phyloP scores from a whole-genome alignment of 92 coral and sea anemone genomes.

The Umimayanthus kanabou region DNA sequence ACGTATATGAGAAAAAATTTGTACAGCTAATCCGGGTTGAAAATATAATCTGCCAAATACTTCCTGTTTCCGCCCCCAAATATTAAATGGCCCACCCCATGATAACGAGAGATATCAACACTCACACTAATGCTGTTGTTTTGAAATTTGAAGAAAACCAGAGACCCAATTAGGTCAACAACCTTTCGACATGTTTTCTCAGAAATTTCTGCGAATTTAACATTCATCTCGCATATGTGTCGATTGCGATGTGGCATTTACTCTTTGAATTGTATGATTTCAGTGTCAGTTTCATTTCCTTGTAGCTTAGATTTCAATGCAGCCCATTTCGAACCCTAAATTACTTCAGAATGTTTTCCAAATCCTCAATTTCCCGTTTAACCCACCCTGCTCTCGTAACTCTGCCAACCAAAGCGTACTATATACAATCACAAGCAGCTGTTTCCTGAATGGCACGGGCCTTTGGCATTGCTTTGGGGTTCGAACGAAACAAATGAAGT shows the following conservation, averaged over 20 bases:
- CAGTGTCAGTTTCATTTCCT: background rate
- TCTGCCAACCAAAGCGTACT: no score
- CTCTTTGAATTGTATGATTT: no score
- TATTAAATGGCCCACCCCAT: slow-evolving; percentile 7
- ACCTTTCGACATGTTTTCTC: background rate
- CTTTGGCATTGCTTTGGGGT: no score
- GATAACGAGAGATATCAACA: slow-evolving; percentile 21
- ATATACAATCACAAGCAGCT: no score
- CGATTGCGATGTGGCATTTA: background rate
- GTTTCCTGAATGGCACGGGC: no score
- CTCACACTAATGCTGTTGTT: background rate
- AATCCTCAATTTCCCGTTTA: background rate
- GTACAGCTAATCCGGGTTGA: background rate
- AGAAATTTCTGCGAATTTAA: background rate
- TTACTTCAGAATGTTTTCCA: background rate
- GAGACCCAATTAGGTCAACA: background rate
- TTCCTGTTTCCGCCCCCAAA: background rate
- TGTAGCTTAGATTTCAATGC: background rate
- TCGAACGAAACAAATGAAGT: no score
- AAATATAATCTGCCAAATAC: slow-evolving; percentile 15
- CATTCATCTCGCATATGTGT: background rate
- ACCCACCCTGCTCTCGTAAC: no score
- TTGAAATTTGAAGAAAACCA: slow-evolving; percentile 29
- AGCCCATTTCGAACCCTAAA: no score
- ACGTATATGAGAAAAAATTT: background rate